Conservation (phyloP, 2,888 invertebrate species). For the Synanthedon vespiformis region DNA sequence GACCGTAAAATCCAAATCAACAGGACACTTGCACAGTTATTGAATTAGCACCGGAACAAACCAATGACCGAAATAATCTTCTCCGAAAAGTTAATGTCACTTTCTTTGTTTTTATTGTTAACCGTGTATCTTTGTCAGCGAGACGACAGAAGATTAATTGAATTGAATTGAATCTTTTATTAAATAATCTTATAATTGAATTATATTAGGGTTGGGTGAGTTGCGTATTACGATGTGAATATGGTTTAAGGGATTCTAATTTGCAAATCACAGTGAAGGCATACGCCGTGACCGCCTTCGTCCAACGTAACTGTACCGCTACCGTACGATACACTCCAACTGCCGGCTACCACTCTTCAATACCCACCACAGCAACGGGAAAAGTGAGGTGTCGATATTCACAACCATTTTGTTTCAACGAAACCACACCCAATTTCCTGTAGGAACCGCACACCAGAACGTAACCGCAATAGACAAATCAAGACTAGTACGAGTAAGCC, state of each 20-base stretch:
- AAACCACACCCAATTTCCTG: conserved; percentile 40
- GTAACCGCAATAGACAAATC: conserved; percentile 32
- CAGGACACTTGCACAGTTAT: conserved; percentile 20
- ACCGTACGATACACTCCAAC: conserved; percentile 44
- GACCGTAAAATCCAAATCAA: conserved; percentile 36
- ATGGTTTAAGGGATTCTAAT: conserved; percentile 50
- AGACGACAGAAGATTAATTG: neutral
- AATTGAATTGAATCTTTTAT: neutral
- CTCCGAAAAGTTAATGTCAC: conserved; percentile 8
- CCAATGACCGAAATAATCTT: conserved; percentile 18
- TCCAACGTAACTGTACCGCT: conserved; percentile 54
- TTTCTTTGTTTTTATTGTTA: conserved; percentile 18
- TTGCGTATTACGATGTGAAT: conserved; percentile 38
- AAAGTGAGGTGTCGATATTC: conserved; percentile 28
- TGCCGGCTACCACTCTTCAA: conserved; percentile 17
- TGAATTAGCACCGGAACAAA: conserved; percentile 27
- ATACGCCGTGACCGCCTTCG: conserved; percentile 46
- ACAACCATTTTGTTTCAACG: conserved; percentile 22
- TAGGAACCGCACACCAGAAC: conserved; percentile 27
- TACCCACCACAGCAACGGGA: conserved; percentile 51
- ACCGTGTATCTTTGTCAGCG: conserved; percentile 14
- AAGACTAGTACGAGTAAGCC: conserved; percentile 2
- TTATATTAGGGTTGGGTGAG: conserved; percentile 27
- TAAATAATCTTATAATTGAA: conserved; percentile 21
- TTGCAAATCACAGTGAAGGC: conserved; percentile 47